These are phyloP conservation scores for Linepithema humile DNA, from an alignment of 1,140 invertebrate species.

Conservation along the genomic window DNA sequence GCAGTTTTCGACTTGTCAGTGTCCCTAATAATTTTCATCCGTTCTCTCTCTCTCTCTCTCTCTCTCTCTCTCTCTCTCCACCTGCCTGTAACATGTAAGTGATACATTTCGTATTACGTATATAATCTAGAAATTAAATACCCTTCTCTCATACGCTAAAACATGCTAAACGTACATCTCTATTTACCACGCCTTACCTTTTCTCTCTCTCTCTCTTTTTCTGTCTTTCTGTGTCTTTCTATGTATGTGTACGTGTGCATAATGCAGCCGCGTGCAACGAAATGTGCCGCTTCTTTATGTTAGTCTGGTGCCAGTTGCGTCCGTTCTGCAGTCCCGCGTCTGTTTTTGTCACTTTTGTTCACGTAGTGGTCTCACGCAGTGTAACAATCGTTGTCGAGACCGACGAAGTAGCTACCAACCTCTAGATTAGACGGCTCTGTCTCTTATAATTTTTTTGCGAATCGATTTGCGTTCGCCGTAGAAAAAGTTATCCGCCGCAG, in stretches of 20 bases:
- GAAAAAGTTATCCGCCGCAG: background rate
- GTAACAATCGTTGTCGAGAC: background rate
- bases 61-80: too few species aligned
- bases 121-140: slow-evolving; percentile 40
- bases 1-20: slow-evolving; percentile 27
- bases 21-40: slow-evolving; percentile 50
- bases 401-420: background rate
- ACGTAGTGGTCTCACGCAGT: background rate
- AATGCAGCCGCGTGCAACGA: slow-evolving; percentile 10
- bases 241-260: slow-evolving; percentile 2
- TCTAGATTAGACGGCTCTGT: background rate
- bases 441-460: background rate
- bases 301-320: slow-evolving; percentile 24
- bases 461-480: background rate
- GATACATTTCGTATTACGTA: slow-evolving; percentile 12
- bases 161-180: background rate
- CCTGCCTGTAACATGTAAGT: background rate
- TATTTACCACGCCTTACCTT: too few species aligned
- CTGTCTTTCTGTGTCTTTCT: background rate
- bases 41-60: slow-evolving; percentile 40
- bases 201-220: background rate
- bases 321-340: background rate
- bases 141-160: background rate
- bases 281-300: slow-evolving; percentile 44
- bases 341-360: slow-evolving; percentile 20